Base-by-base conservation (phyloP, 2,888 invertebrate species). In the Oligia strigilis region DNA sequence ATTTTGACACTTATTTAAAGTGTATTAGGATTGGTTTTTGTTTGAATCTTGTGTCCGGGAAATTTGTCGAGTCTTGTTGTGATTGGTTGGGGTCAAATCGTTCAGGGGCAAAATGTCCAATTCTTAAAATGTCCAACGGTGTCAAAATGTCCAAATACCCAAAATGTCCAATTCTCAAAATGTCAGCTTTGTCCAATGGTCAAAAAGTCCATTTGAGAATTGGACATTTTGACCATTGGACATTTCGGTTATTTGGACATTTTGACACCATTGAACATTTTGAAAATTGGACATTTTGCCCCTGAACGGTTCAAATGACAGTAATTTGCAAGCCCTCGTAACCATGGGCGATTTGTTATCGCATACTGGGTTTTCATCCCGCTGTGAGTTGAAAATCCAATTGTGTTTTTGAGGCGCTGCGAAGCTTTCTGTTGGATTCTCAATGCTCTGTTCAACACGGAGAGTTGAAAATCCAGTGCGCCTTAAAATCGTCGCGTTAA, bases 1-100 rank as follows among this genome's bases (percentile, higher is more conserved):
- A 72, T 65, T 77, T 83, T 71, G 70, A 65, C 49, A 4, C 19
- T 58, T 82, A 58, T 55, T 6, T 19, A 3, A 4, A 58, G 2
- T 17, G 0, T 0, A 1, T 58, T 70, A 82, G 9, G 29, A 49
- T 70, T 19, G 82, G 23, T 62, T 62, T 64, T 82, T 29, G 29
- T 80, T 80, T 75, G 29, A 46, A 46, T 4, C 23, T 29, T 77
- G 6, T 19, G 17, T 52, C 23, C 36, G 43, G 4, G 36, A 81
- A 40, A 14, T 67, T 8, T 67, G 49, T 62, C 43, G 14, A 62
- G 29, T 78, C 17, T 60, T 29, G 29, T 29, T 29, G 29, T 29
- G 29, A 29, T 29, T 29, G 29, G 29, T 29, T 29, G 29, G 29
- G 29, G 29, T 29, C 29, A 29, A 29, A 29, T 29, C 29, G 29